Conservation (phyloP, 2,888 invertebrate species). For the Synergus gifuensis region DNA sequence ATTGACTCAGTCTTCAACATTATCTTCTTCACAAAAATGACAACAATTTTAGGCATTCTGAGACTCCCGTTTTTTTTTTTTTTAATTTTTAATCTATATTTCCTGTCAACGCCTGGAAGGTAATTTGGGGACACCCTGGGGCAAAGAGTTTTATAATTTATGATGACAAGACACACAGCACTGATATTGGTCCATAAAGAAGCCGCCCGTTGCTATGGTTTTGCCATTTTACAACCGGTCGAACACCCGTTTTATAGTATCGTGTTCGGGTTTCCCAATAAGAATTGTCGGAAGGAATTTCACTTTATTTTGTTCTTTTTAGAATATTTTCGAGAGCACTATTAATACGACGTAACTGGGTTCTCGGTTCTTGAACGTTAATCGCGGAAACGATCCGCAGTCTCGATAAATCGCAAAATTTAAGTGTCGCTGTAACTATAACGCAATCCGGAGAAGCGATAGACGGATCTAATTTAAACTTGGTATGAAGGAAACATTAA, state of each 20-base stretch:
- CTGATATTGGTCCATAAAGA: constrained; percentile 75
- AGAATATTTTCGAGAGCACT: background rate
- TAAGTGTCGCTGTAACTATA: constrained; percentile 31
- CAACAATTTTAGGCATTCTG: background rate
- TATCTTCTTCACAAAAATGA: background rate
- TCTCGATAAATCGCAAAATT: constrained; percentile 17
- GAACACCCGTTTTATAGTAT: constrained; percentile 43
- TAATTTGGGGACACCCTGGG: constrained; percentile 18
- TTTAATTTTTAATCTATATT: background rate
- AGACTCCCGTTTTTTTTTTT: background rate
- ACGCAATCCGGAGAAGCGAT: constrained; percentile 9
- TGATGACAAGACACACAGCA: constrained; percentile 69
- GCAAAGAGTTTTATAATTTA: constrained; percentile 71
- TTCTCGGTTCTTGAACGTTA: background rate
- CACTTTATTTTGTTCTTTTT: background rate
- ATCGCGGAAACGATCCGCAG: background rate
- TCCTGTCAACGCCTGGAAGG: background rate
- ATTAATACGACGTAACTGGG: background rate
- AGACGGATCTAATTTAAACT: constrained; percentile 26
- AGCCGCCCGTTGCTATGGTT: constrained; percentile 60
- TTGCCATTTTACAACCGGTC: constrained; percentile 52
- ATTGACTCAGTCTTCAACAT: background rate
- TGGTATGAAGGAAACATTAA: background rate
- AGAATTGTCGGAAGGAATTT: background rate
- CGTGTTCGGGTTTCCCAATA: constrained; percentile 44